Base-by-base conservation (phyloP, 2,113 vertebrate species). In the human region DNA sequence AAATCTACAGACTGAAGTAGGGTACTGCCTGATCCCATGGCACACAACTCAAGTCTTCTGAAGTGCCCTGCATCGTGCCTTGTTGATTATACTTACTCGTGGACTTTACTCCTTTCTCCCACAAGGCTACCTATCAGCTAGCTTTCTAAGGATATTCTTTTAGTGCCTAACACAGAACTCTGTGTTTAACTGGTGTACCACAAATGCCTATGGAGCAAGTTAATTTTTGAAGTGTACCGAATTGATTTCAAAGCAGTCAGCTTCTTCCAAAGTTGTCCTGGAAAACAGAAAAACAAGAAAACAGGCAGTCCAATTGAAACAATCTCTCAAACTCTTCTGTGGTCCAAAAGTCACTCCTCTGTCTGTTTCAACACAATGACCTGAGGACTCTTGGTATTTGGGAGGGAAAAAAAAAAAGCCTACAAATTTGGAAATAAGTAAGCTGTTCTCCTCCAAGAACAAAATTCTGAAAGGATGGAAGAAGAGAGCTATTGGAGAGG, bases 121-220 rank as follows among this genome's bases (percentile, higher is more conserved):
- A 27, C 50, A 96, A 94, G 80, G 50, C 48, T 89, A 38, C 13
- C 12, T 64, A 64, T 64, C 22, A 78, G 17, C 32, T 76, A 57
- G 27, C 22, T 96, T 76, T 38, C 94, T 61, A 70, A 75, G 70
- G 90, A 92, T 76, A n/a, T 73, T 70, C 80, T 64, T 96, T 23
- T 12, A 96, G 57, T 64, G 30, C 30, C 35, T 68, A 38, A 52
- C 79, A 61, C 14, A 80, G 22, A 40, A 35, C 27, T 14, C 22
- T n/a, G 20, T 32, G 35, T 9, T 35, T 61, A 78, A 64, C 45
- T 80, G 35, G 9, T 30, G 23, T 64, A 61, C 45, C 38, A 78
- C n/a, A 55, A 27, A 18, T 55, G 23, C 30, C 48, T 84, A 35
- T 1, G 30, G 6, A 85, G 50, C 27, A 70, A 87, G 96, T 84